Conservation (phyloP, 1,140 invertebrate genomes). For the Phthorimaea operculella region DNA sequence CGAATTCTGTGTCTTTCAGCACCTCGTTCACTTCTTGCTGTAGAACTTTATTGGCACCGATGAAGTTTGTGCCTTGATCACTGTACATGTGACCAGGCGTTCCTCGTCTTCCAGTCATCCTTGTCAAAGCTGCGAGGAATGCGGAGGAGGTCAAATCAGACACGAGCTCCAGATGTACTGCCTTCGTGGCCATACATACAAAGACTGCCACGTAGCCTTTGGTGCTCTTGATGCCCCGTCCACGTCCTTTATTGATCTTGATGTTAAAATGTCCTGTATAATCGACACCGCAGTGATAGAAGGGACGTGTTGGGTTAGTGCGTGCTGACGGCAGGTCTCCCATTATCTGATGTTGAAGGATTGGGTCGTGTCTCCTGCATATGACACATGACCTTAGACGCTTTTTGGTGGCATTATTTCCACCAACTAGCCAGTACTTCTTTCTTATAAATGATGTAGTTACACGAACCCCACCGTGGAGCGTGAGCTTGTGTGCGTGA, state of each 20-base stretch:
- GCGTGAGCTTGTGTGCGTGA: not conserved
- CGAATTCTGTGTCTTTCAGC: slow-evolving; percentile 9
- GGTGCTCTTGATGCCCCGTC: not conserved
- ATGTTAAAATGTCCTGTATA: not conserved
- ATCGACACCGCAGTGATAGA: not conserved
- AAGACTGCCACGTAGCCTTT: slow-evolving; percentile 9
- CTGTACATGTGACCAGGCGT: not conserved
- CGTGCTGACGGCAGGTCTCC: not conserved
- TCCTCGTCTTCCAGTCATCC: not conserved
- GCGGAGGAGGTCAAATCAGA: slow-evolving; percentile 12
- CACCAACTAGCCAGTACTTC: not conserved
- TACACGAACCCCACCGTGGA: not conserved
- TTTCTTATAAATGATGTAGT: slow-evolving; percentile 21
- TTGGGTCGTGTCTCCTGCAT: not conserved
- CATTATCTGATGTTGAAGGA: not conserved
- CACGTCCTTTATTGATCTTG: slow-evolving; percentile 10
- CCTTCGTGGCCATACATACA: slow-evolving; percentile 11
- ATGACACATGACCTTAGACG: not conserved
- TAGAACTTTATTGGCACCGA: slow-evolving; percentile 22
- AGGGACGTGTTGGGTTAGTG: not conserved
- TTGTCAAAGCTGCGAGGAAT: slow-evolving; percentile 34
- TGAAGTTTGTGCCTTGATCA: slow-evolving; percentile 38
- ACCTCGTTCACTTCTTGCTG: slow-evolving; percentile 20
- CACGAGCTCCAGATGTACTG: slow-evolving; percentile 27
- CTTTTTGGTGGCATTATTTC: not conserved